Conservation (phyloP, 2,797 vertebrate species). For the Paguma larvata region DNA sequence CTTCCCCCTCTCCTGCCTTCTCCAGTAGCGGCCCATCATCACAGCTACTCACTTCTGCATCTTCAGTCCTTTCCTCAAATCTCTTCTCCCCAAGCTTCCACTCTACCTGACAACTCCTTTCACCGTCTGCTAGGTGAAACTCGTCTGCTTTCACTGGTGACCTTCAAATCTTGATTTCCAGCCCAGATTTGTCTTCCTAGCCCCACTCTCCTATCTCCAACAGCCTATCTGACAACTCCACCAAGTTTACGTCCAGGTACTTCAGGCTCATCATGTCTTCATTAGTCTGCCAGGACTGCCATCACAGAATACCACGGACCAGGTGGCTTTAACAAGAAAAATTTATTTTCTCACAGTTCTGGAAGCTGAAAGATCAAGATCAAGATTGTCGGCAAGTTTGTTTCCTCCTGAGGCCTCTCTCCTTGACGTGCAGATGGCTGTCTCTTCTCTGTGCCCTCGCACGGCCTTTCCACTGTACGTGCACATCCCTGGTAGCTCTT, state of each 20-base stretch:
- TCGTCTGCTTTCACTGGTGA: background rate
- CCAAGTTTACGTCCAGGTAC: background rate
- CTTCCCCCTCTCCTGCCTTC: background rate
- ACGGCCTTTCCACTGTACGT: background rate
- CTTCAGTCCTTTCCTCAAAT: background rate
- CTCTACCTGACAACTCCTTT: background rate
- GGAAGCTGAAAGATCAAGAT: background rate
- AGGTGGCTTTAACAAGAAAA: background rate
- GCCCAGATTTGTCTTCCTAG: background rate
- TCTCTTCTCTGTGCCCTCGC: background rate
- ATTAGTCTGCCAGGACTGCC: background rate
- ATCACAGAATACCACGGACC: background rate
- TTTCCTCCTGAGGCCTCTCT: background rate
- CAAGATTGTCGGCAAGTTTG: background rate
- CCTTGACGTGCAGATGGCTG: background rate
- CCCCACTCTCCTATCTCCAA: background rate
- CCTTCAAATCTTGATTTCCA: background rate
- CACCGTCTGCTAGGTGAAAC: background rate
- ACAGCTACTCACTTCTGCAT: background rate
- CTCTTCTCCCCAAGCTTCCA: background rate
- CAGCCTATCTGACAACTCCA: background rate
- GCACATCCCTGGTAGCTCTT: background rate
- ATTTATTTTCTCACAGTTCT: background rate
- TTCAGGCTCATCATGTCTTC: background rate
- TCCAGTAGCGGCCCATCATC: background rate